Conservation (phyloP, 2,113 vertebrate genomes). For the Psilopsiagon aurifrons region DNA sequence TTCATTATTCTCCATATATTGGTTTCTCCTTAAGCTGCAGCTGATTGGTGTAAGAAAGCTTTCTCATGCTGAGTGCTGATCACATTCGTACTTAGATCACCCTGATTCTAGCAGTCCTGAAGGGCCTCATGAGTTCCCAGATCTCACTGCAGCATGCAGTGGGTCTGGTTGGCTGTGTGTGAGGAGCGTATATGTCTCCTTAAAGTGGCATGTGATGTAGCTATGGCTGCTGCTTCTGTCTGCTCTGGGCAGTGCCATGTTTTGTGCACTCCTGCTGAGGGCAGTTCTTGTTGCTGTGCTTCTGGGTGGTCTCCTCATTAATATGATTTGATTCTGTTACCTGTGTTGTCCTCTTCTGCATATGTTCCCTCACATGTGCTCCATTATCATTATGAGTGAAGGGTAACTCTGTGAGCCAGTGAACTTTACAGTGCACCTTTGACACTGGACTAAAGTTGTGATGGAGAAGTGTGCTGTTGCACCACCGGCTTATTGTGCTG, state of each 20-base stretch:
- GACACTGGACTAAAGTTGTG: not conserved
- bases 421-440: not conserved
- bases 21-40: not conserved
- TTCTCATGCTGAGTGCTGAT: not conserved
- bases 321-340: rapidly evolving
- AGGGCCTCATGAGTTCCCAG: not conserved
- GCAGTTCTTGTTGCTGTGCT: not conserved
- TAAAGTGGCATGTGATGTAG: not conserved
- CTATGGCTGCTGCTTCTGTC: not conserved
- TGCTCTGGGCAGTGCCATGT: rapidly evolving
- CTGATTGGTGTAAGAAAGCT: not conserved
- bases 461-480: not conserved
- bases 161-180: not conserved
- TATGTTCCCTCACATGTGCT: not conserved
- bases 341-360: not conserved
- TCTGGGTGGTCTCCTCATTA: not conserved
- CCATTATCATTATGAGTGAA: rapidly evolving
- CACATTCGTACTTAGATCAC: not conserved
- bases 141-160: rapidly evolving
- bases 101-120: not conserved
- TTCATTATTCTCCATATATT: not conserved
- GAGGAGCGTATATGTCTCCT: not conserved
- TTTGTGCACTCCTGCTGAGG: not conserved
- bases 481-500: rapidly evolving
- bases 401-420: not conserved